phyloP scores from a whole-genome alignment of 2,888 invertebrate species.

The Lysandra bellargus region DNA sequence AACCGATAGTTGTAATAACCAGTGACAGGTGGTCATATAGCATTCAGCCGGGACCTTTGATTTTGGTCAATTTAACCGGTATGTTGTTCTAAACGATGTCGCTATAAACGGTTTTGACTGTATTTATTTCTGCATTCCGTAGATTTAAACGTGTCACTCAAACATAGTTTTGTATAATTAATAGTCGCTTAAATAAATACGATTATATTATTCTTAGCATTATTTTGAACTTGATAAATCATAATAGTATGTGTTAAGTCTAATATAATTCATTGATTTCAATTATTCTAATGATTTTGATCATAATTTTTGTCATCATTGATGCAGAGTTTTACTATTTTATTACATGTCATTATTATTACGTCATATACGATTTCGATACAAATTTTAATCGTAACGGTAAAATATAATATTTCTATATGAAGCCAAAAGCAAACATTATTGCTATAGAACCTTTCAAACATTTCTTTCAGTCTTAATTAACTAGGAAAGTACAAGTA shows the following conservation, averaged over 20 bases:
- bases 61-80: too few relatives aligned
- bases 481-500: not conserved
- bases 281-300: not conserved
- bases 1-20: too few relatives aligned
- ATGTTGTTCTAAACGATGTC: too few relatives aligned
- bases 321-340: not conserved
- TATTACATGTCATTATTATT: not conserved
- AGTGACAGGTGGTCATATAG: too few relatives aligned
- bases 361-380: not conserved
- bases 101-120: too few relatives aligned
- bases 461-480: constrained; percentile 21
- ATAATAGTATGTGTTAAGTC: not conserved
- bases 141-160: not conserved
- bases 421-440: constrained; percentile 17
- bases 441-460: constrained; percentile 15
- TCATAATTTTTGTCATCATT: not conserved
- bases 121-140: not conserved
- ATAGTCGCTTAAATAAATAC: not conserved
- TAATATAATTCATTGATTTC: not conserved
- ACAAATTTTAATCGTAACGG: not conserved
- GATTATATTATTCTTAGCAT: not conserved
- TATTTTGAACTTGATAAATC: not conserved
- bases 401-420: not conserved
- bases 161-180: not conserved
- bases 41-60: too few relatives aligned